Evolutionary conservation across 1,140 invertebrate genomes (phyloP).

Genomic region (Pseudomyrmex cubaensis): DNA sequence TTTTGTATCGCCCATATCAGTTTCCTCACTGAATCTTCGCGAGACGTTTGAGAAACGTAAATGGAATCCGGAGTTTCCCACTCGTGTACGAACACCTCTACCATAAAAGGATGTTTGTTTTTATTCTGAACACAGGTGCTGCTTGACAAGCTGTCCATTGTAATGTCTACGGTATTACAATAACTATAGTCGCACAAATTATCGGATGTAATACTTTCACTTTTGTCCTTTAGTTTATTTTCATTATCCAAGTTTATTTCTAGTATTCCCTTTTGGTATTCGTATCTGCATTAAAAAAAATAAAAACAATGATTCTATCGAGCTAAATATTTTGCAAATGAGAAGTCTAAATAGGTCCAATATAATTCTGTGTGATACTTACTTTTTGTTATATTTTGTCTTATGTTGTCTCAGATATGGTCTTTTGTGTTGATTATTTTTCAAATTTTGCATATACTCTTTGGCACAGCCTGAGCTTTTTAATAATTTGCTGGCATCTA

Average conservation of each 20-base stretch:
- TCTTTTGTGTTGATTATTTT: neutral
- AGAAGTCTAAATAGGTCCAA: no score
- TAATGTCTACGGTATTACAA: no score
- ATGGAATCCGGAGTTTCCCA: slow-evolving; percentile 85
- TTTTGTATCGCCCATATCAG: slow-evolving; percentile 84
- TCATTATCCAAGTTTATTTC: no score
- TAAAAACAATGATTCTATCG: neutral
- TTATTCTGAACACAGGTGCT: neutral
- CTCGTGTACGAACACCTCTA: slow-evolving; percentile 83
- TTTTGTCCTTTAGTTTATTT: neutral
- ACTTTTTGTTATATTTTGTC: no score
- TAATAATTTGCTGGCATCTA: neutral
- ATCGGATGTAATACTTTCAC: neutral
- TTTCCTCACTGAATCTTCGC: slow-evolving; percentile 78
- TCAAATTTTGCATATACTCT: neutral
- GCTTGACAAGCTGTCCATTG: no score
- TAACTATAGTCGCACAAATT: no score
- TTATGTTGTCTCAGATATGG: neutral
- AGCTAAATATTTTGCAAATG: neutral
- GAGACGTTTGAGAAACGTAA: slow-evolving; percentile 83
- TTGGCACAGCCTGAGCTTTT: slow-evolving; percentile 5
- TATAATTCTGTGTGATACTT: no score
- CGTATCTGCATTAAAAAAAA: neutral
- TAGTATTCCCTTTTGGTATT: no score
- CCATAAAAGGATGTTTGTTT: slow-evolving; percentile 82